phyloP scores from a whole-genome alignment of 2,113 vertebrate genomes.

The Pelmatolapia mariae region DNA sequence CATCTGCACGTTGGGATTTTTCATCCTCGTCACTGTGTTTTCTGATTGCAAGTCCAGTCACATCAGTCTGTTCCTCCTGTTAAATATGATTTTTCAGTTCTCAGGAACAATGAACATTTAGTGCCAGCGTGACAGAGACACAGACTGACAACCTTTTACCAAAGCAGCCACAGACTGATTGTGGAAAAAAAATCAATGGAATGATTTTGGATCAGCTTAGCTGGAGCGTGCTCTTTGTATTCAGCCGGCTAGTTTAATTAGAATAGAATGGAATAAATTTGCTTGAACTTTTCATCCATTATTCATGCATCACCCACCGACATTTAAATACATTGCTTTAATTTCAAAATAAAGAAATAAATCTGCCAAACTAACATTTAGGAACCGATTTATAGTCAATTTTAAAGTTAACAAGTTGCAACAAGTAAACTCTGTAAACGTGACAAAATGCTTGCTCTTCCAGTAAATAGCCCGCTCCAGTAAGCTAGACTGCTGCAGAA shows the following conservation, averaged over 20 bases:
- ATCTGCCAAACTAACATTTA: constrained; percentile 13
- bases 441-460: not conserved
- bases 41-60: not conserved
- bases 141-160: not conserved
- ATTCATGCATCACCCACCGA: constrained; percentile 24
- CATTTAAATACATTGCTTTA: constrained; percentile 27
- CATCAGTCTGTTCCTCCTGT: not conserved
- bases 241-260: constrained; percentile 47
- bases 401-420: not conserved
- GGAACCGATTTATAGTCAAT: not conserved
- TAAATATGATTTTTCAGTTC: not conserved
- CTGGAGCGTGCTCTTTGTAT: constrained; percentile 48
- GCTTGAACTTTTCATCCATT: constrained; percentile 49
- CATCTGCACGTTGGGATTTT: not conserved
- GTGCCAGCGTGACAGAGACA: not conserved
- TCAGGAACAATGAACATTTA: not conserved
- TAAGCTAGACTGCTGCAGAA: not conserved
- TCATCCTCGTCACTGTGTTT: not conserved
- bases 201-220: constrained; percentile 46
- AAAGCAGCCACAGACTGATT: constrained; percentile 28
- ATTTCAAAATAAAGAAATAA: constrained; percentile 24
- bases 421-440: not conserved
- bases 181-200: constrained; percentile 38
- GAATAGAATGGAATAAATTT: constrained; percentile 49
- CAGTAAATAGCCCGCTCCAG: not conserved